Base-by-base conservation (phyloP, 2,113 vertebrate species). In the Thunnus maccoyii region DNA sequence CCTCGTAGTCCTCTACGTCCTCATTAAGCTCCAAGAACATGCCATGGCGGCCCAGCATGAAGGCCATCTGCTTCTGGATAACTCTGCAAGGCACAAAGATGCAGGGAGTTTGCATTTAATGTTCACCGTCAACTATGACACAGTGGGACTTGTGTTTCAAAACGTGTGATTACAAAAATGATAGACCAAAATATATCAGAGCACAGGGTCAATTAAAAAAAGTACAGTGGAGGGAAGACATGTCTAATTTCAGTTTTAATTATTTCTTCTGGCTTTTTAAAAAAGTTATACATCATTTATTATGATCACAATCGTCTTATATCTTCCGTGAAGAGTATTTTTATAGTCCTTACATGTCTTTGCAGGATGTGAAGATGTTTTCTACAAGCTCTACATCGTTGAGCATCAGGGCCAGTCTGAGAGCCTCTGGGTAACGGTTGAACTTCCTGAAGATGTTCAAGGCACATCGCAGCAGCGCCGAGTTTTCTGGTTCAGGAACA, bases 361-460 rank as follows among this genome's bases (percentile, higher is more conserved):
- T 99, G 96, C 98, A 99, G 86, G 98, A 99, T 30, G 97, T 99
- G 88, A 99, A 99, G 92, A 99, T 99, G 91, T 99, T 97, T 92
- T 99, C 98, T 44, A 98, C 98, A 67, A 99, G 94, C 88, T 99
- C 97, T 91, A 99, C 96, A 1, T 99, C 97, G 41, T 99, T 99
- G 69, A 99, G 97, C 96, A 99, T 99, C 81, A 99, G 88, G 4
- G 98, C 98, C 88, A 99, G 93, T 18, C 98, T 96, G 84, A 99
- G 93, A 14, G 98, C 98, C 91, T 99, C 98, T 50, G 98, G 98
- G 72, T 97, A 97, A 61, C 98, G 97, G 83, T 90, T 97, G 76
- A 99, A 99, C 86, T 99, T 99, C 79, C 98, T 96, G 93, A 99
- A 99, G 84, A 99, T 97, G 86, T 96, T 97, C 75, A 99, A 95